These are phyloP conservation scores for Sceliomorpha sp. DNA, from an alignment of 2,888 invertebrate species.

Conservation along the genomic window DNA sequence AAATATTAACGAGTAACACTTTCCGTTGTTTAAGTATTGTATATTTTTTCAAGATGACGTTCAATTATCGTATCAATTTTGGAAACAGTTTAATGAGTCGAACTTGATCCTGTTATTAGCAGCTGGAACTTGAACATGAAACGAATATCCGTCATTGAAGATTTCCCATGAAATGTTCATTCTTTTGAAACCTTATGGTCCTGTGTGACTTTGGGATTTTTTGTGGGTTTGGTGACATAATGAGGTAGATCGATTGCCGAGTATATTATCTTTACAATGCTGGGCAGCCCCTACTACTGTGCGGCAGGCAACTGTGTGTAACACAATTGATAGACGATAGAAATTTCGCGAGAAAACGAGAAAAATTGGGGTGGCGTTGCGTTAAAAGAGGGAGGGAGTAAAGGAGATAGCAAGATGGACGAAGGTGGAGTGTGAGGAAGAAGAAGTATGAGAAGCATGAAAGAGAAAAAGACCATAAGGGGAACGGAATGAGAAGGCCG, in stretches of 20 bases:
- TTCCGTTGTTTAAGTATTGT: no score
- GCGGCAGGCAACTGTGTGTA: conserved; percentile 64
- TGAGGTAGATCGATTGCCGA: conserved; percentile 76
- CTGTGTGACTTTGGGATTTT: conserved; percentile 66
- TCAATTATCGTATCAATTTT: conserved; percentile 33
- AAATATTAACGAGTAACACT: no score
- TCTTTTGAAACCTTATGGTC: no score
- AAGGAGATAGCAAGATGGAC: no score
- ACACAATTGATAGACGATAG: conserved; percentile 75
- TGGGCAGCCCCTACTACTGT: conserved; percentile 56
- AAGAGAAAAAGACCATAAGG: conserved; percentile 42
- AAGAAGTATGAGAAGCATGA: conserved; percentile 20
- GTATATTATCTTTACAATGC: conserved; percentile 77
- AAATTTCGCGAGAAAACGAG: conserved; percentile 75
- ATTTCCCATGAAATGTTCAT: conserved; percentile 66
- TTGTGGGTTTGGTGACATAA: conserved; percentile 72
- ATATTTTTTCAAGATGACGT: no score
- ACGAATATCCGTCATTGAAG: conserved; percentile 21
- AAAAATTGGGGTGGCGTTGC: conserved; percentile 64
- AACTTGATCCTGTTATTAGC: conserved; percentile 31
- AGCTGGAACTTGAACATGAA: not conserved
- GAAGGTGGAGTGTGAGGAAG: conserved; percentile 8
- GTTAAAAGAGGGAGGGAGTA: conserved; percentile 44
- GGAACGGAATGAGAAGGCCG: conserved; percentile 41
- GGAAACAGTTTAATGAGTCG: conserved; percentile 39